Base-by-base conservation (phyloP, 1,140 invertebrate genomes). In the Aphelenchoides besseyi region DNA sequence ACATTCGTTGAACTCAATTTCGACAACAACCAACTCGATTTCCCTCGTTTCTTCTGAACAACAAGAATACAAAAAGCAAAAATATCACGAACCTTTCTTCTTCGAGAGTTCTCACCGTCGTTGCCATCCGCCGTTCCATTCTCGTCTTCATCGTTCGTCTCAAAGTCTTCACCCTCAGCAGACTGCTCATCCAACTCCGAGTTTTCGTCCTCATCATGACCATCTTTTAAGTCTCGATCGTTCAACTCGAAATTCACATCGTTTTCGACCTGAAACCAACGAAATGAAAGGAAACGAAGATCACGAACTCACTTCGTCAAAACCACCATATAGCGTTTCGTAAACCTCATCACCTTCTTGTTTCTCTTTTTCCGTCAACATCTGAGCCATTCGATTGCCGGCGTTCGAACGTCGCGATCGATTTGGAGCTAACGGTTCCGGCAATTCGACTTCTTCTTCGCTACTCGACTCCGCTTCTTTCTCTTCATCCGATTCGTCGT, bases 281-380 rank as follows among this genome's bases (percentile, higher is more conserved):
- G 33, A 35, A 37, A n/a, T 3, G 12, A 36, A 73, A 29, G 28
- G 2, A 35, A 70, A 30, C 61, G 9, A 33, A 8, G 23, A 5
- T 0, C 41, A 26, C 62, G 36, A n/a, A 41, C 33, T 52, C 59
- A 73, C 78, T 67, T 79, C 78, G 37, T 69, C 32, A 64, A 79
- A 79, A 16, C 78, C 78, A 36, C 78, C 78, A 48, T 82, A 82
- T 1, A 69, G 37, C 2, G 57, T 70, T 52, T 74, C 75, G 29
- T 82, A 80, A 30, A 82, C 79, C 18, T 80, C 80, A 37, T 80
- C 76, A 28, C 70, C 77, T 74, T 73, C 64, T 1, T 68, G 9
- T 23, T 69, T 33, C 30, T n/a, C 64, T 55, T 12, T 52, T 41
- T 72, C 53, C 29, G 69, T 67, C 3, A 80, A 26, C 26, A 80